Base-by-base conservation (phyloP, 2,888 invertebrate species). In the Trichogramma evanescens region DNA sequence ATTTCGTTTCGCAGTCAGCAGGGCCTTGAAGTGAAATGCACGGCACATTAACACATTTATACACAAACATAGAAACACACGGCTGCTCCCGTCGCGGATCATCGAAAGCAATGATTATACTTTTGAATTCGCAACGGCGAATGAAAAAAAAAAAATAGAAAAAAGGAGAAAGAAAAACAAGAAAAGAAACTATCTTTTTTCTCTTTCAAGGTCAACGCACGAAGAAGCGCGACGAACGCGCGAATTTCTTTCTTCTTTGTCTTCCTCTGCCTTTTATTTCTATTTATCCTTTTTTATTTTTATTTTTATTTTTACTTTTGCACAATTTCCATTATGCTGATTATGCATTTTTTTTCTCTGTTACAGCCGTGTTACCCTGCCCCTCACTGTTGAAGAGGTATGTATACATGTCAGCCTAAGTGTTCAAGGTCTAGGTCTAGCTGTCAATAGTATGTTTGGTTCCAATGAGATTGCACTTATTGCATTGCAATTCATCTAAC, bases 331-430 rank as follows among this genome's bases (percentile, higher is more conserved):
- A 10, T 10, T 5, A 8, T 46, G 6, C 9, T 46, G 8, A 10
- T 46, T 26, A 26, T 26, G 26, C 26, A 1, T 46, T 9, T 53
- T 38, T 77, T 70, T 72, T 86, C 86, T 77, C 62, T 74, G 71
- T 83, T 83, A 67, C 86, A 95, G 95, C 84, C 95, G 96, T 78
- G 92, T 97, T 75, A 90, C 93, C 79, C 86, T 97, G 80, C 95
- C 95, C 77, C 86, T 96, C 80, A 93, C 94, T 73, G 95, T 96
- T 71, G 95, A 96, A 83, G 95, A 96, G 91, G 95, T 95, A 84
- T 84, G 89, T 81, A 58, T 40, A 51, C 10, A 43, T 7, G 26
- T 6, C 50, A 13, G 6, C 3, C 6, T 10, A 10, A 38, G 51
- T 40, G 4, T 8, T 8, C 49, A 48, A 40, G 9, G 8, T 50